Evolutionary conservation across 2,113 vertebrate genomes (phyloP).

Genomic region (Apteryx mantelli): DNA sequence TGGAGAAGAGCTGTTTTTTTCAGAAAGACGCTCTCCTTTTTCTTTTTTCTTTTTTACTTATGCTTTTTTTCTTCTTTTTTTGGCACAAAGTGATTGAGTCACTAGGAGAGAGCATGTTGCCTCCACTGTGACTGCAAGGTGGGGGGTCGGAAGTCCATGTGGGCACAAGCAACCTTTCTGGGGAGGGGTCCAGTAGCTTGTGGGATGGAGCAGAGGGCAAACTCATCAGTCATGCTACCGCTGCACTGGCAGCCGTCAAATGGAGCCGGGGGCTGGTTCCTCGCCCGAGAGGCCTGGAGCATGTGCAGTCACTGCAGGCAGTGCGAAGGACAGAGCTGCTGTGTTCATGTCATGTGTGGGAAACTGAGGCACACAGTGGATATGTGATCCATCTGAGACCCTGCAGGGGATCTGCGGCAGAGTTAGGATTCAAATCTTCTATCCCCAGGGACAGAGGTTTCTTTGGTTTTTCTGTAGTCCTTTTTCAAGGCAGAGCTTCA

Average conservation of each 20-base stretch:
- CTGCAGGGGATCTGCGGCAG: neutral
- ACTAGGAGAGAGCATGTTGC: neutral
- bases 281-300: neutral
- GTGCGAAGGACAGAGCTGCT: neutral
- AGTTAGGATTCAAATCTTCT: neutral
- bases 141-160: neutral
- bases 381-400: neutral
- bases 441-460: neutral
- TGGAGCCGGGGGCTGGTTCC: neutral
- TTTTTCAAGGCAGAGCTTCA: neutral
- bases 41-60: neutral
- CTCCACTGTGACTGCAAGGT: accelerated
- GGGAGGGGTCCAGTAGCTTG: neutral
- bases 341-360: neutral
- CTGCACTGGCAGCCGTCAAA: neutral
- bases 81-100: neutral
- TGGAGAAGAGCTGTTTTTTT: neutral
- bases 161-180: neutral
- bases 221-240: no score
- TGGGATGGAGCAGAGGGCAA: no score
- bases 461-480: neutral
- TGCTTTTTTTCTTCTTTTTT: neutral
- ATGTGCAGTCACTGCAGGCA: neutral
- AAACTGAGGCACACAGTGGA: neutral
- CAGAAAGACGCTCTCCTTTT: neutral